phyloP scores from a whole-genome alignment of 1,140 invertebrate species.

The Drosophila lacertosa region DNA sequence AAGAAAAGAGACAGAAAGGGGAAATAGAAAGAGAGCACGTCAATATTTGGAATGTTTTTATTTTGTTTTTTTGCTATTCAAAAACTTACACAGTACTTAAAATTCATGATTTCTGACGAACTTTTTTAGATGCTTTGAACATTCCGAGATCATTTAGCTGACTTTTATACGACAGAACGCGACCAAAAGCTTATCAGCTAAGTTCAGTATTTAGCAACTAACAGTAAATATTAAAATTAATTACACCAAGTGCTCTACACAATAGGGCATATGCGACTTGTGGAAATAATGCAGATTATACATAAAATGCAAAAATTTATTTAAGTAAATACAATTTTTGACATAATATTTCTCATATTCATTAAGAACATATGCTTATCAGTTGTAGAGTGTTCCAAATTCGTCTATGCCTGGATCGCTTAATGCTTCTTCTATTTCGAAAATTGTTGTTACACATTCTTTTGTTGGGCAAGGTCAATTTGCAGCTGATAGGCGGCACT shows the following conservation, averaged over 20 bases:
- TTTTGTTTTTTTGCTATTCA: conserved; percentile 5
- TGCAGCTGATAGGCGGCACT: conserved; percentile 21
- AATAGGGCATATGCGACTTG: too few species aligned
- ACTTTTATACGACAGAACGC: conserved; percentile 18
- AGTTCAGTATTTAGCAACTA: neutral
- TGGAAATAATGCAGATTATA: too few species aligned
- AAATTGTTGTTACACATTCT: neutral
- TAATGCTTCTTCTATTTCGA: neutral
- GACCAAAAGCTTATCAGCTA: neutral
- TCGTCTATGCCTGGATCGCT: neutral
- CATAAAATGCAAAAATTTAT: neutral
- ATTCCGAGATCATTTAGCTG: neutral
- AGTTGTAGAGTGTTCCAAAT: neutral
- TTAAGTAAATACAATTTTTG: too few species aligned
- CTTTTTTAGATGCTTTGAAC: conserved; percentile 5
- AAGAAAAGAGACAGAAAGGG: neutral
- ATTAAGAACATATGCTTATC: too few species aligned
- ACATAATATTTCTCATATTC: too few species aligned
- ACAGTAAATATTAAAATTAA: neutral
- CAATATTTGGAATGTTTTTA: neutral
- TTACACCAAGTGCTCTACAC: neutral
- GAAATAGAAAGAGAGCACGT: neutral
- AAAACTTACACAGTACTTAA: conserved; percentile 38
- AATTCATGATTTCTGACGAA: conserved; percentile 27
- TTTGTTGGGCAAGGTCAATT: conserved; percentile 38